These are phyloP conservation scores for Synanceia verrucosa DNA, from an alignment of 2,797 vertebrate genomes.

Conservation along the genomic window DNA sequence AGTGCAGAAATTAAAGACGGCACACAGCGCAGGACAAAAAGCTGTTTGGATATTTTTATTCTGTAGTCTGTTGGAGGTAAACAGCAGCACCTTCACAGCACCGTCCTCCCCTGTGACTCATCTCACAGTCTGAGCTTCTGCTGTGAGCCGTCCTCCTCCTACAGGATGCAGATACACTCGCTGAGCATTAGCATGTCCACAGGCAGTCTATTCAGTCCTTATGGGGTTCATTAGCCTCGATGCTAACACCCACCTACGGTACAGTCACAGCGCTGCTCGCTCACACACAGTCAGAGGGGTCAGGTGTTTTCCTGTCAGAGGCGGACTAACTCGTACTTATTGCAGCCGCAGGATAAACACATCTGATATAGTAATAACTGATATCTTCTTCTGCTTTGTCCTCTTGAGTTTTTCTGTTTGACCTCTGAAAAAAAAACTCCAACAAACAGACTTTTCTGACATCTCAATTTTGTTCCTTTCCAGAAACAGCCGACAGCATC, in stretches of 20 bases:
- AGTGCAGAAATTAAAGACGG: slow-evolving; percentile 26
- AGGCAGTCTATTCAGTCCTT: slow-evolving; percentile 59
- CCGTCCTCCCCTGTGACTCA: slow-evolving; percentile 19
- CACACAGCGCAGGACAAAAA: slow-evolving; percentile 14
- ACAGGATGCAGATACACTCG: slow-evolving; percentile 41
- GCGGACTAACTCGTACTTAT: slow-evolving; percentile 1
- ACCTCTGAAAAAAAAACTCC: background rate
- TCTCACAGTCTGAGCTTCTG: slow-evolving; percentile 16
- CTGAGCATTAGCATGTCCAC: slow-evolving; percentile 57
- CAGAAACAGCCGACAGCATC: background rate
- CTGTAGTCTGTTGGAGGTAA: slow-evolving; percentile 7
- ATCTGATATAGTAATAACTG: slow-evolving; percentile 30
- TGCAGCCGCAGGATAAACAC: slow-evolving; percentile 21
- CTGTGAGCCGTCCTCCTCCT: slow-evolving; percentile 34
- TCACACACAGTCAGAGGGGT: slow-evolving; percentile 18
- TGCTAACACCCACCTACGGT: slow-evolving; percentile 60
- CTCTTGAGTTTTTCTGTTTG: slow-evolving; percentile 10
- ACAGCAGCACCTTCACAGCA: slow-evolving; percentile 22
- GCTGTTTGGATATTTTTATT: slow-evolving; percentile 34
- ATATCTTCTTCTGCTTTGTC: slow-evolving; percentile 9
- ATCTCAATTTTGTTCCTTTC: background rate
- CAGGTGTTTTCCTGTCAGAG: slow-evolving; percentile 27
- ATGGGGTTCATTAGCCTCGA: slow-evolving; percentile 69
- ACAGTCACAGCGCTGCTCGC: slow-evolving; percentile 32
- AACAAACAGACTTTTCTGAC: background rate